Percentiles rank a stretch among this genome's conserved stretches.
phyloP scores from a whole-genome alignment of 2,797 vertebrate species.

The Pangasius djambal region DNA sequence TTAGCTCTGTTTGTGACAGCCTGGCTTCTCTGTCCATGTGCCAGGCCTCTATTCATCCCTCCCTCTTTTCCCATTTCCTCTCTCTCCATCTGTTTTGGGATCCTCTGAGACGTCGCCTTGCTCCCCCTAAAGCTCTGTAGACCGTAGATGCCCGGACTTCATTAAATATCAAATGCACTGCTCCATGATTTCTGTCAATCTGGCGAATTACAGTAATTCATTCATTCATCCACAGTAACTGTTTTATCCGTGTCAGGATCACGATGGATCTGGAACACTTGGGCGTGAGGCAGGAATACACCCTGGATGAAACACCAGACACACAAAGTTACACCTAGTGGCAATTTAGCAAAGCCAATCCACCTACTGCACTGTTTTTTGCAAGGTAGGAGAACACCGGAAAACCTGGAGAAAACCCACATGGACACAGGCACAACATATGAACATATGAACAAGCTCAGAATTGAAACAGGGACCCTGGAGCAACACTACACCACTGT shows the following conservation, averaged over 20 bases:
- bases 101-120: slow-evolving; percentile 44
- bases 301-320: background rate
- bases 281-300: background rate
- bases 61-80: slow-evolving; percentile 9
- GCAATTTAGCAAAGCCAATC: background rate
- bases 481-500: background rate
- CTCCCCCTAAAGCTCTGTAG: slow-evolving; percentile 32
- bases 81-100: slow-evolving; percentile 60
- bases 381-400: background rate
- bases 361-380: background rate
- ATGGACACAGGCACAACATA: background rate
- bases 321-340: background rate
- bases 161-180: slow-evolving; percentile 24
- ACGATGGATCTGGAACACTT: background rate
- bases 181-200: background rate
- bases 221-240: background rate
- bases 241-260: background rate
- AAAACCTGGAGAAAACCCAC: background rate
- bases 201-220: background rate
- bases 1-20: slow-evolving; percentile 52
- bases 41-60: slow-evolving; percentile 44
- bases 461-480: background rate
- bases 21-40: slow-evolving; percentile 53
- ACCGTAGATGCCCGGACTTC: slow-evolving; percentile 10
- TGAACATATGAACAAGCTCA: background rate